Percentiles rank a stretch among this genome's conserved stretches.
Conservation (phyloP, 1,140 invertebrate genomes). For the Cotesia chilonis region DNA sequence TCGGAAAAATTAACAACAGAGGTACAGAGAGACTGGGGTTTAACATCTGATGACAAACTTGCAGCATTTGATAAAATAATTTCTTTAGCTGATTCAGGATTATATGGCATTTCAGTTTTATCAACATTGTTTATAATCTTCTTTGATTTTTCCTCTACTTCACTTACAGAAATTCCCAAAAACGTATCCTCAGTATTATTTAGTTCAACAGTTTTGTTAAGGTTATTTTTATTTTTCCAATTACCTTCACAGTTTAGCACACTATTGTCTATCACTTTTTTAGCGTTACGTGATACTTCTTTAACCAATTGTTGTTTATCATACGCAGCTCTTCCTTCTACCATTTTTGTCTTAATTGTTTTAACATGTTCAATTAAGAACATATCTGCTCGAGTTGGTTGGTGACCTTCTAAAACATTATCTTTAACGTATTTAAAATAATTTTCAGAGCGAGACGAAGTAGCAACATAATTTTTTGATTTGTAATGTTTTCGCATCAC, state of each 20-base stretch:
- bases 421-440: conserved; percentile 12
- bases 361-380: conserved; percentile 13
- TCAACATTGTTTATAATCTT: no score
- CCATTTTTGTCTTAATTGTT: neutral
- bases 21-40: neutral
- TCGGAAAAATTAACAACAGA: neutral
- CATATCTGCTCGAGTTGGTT: neutral
- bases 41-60: neutral
- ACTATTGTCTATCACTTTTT: neutral
- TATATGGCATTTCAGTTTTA: neutral
- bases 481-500: neutral
- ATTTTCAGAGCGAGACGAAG: conserved; percentile 1
- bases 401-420: neutral
- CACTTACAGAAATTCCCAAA: neutral
- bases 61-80: neutral
- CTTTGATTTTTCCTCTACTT: neutral
- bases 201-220: neutral
- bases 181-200: neutral
- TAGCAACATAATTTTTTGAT: conserved; percentile 2
- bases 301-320: neutral
- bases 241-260: neutral
- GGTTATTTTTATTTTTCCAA: neutral
- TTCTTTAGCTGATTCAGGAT: neutral
- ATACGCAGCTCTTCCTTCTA: conserved; percentile 14
- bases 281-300: neutral